These are phyloP conservation scores for Cephus nigrinus DNA, from an alignment of 2,888 invertebrate species.

Conservation along the genomic window DNA sequence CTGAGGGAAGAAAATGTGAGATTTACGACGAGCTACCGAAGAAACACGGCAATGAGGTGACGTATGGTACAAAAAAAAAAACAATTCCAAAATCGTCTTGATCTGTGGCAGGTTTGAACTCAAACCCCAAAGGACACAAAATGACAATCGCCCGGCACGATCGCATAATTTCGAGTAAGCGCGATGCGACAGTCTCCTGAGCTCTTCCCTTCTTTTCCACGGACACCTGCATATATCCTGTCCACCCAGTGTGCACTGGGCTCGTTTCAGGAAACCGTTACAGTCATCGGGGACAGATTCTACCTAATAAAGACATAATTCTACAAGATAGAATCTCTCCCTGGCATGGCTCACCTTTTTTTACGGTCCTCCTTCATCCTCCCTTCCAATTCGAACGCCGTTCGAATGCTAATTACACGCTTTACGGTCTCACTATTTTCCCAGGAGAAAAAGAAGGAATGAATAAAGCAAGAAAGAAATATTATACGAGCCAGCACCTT, in stretches of 20 bases:
- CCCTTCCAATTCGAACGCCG: slow-evolving; percentile 24
- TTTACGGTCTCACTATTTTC: slow-evolving; percentile 23
- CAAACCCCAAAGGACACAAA: slow-evolving; percentile 15
- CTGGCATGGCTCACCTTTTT: slow-evolving; percentile 5
- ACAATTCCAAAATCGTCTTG: background rate
- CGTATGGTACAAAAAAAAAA: background rate
- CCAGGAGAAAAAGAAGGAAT: slow-evolving; percentile 26
- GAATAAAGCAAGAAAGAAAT: background rate
- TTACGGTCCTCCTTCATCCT: slow-evolving; percentile 10
- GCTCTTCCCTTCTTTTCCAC: slow-evolving; percentile 13
- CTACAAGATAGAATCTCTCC: slow-evolving; percentile 53
- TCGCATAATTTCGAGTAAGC: slow-evolving; percentile 17
- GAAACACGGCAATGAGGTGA: slow-evolving; percentile 7
- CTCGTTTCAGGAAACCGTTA: slow-evolving; percentile 46
- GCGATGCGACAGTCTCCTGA: slow-evolving; percentile 5
- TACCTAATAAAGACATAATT: slow-evolving; percentile 61
- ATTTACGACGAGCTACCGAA: slow-evolving; percentile 41
- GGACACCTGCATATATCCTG: slow-evolving; percentile 41
- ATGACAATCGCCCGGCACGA: slow-evolving; percentile 25
- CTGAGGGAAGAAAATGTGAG: slow-evolving; percentile 29
- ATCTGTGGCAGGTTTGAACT: background rate
- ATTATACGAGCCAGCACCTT: background rate
- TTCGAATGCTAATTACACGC: slow-evolving; percentile 18
- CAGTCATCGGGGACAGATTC: slow-evolving; percentile 50
- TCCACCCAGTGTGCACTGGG: background rate